A percentile compares a stretch with the other conserved stretches of the same genome.
Evolutionary conservation across 2,797 vertebrate genomes (phyloP).

Genomic region (Hydrocynus forskahlii): DNA sequence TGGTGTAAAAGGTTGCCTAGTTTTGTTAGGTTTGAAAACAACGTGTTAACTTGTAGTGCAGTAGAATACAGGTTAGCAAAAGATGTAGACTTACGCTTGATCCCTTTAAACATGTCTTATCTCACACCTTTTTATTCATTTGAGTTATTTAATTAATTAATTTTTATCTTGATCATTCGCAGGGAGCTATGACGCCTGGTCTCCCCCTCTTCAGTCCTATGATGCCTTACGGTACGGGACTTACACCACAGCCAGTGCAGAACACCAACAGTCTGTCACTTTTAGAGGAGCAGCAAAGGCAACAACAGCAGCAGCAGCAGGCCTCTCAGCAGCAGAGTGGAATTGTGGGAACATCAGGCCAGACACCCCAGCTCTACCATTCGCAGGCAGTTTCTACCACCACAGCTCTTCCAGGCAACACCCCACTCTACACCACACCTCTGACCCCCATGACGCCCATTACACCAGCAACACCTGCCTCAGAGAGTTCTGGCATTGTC

Average conservation of each 20-base stretch:
- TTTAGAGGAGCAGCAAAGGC: conserved; percentile 93
- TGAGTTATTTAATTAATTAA: neutral
- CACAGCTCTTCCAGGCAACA: conserved; percentile 91
- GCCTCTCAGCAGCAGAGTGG: conserved; percentile 81
- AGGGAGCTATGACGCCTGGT: conserved; percentile 96
- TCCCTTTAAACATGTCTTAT: too few species aligned
- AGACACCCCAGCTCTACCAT: conserved; percentile 95
- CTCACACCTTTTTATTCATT: too few species aligned
- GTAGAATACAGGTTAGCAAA: too few species aligned
- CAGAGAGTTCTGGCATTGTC: conserved; percentile 96
- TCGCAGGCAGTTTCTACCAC: conserved; percentile 93
- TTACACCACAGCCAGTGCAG: conserved; percentile 95
- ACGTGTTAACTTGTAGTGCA: too few species aligned
- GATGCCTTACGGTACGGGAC: conserved; percentile 97
- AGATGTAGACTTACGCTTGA: too few species aligned
- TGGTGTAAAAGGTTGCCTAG: too few species aligned
- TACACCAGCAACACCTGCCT: conserved; percentile 94
- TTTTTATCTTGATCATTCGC: neutral
- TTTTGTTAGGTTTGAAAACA: too few species aligned
- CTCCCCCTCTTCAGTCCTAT: conserved; percentile 96
- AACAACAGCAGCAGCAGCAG: conserved; percentile 73
- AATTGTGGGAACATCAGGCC: conserved; percentile 84
- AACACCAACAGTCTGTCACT: conserved; percentile 93
- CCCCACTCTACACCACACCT: conserved; percentile 87
- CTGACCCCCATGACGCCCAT: conserved; percentile 96